Evolutionary conservation across 1,140 invertebrate genomes (phyloP).

Genomic region (Lineus longissimus): DNA sequence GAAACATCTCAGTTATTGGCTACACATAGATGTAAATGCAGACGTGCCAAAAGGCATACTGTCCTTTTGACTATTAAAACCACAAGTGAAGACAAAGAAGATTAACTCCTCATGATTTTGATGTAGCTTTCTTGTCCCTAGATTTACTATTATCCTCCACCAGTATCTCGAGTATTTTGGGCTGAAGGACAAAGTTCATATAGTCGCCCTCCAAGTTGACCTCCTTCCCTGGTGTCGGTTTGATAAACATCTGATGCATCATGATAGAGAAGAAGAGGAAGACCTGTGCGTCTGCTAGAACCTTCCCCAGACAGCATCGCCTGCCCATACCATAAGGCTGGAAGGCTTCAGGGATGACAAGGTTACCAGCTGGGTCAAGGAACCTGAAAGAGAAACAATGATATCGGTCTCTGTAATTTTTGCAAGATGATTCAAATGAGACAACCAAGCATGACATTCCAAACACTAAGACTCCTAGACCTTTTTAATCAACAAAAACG

Average conservation of each 20-base stretch:
- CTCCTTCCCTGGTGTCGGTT: conserved; percentile 11
- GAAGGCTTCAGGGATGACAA: conserved; percentile 35
- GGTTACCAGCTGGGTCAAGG: conserved; percentile 21
- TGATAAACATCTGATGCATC: conserved; percentile 27
- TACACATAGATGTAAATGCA: no score
- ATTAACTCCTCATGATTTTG: no score
- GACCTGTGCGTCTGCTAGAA: conserved; percentile 27
- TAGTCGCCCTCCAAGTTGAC: conserved; percentile 29
- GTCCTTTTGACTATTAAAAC: no score
- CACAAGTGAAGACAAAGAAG: no score
- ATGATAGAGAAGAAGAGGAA: conserved; percentile 35
- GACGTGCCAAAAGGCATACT: no score
- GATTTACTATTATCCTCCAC: no score
- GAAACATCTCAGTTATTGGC: no score
- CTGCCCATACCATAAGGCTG: conserved; percentile 35
- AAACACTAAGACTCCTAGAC: no score
- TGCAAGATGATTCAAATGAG: no score
- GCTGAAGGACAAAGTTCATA: conserved; percentile 24
- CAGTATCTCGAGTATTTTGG: conserved; percentile 28
- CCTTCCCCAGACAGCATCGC: conserved; percentile 34
- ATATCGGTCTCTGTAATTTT: no score
- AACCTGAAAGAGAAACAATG: conserved; percentile 26
- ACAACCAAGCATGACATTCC: background rate
- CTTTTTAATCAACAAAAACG: no score
- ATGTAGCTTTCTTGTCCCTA: no score